Percentiles rank a stretch among this genome's conserved stretches.
These are phyloP conservation scores for Phoenicopterus ruber DNA, from an alignment of 2,113 vertebrate genomes.

Conservation along the genomic window DNA sequence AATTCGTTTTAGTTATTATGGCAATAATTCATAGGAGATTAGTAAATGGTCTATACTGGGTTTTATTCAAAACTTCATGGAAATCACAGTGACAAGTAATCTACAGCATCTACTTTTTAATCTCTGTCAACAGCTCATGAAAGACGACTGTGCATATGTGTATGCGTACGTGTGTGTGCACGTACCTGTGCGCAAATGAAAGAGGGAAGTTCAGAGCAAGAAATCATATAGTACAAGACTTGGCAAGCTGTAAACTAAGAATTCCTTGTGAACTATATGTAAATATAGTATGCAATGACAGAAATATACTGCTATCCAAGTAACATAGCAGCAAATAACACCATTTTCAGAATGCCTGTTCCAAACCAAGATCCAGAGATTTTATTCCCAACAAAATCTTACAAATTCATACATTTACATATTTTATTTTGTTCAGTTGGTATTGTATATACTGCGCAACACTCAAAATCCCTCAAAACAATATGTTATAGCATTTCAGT, in stretches of 20 bases:
- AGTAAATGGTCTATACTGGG: not conserved
- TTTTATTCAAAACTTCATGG: not conserved
- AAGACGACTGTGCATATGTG: not conserved
- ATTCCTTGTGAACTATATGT: fast-evolving
- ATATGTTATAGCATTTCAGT: not conserved
- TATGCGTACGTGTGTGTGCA: fast-evolving
- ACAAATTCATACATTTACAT: not conserved
- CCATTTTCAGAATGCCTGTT: not conserved
- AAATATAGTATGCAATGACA: not conserved
- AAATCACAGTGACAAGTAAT: not conserved
- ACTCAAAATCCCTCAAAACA: not conserved
- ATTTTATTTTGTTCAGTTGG: not conserved
- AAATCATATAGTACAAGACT: not conserved
- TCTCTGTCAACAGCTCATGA: not conserved
- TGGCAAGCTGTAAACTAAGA: not conserved
- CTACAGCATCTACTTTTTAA: not conserved
- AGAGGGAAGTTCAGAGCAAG: not conserved
- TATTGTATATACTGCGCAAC: not conserved
- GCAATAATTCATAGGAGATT: not conserved
- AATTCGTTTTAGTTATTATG: not conserved
- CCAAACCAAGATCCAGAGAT: not conserved
- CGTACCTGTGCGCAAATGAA: fast-evolving
- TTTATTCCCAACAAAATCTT: not conserved
- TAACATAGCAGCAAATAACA: not conserved
- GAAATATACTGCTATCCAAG: not conserved